These are phyloP conservation scores for Pampus argenteus DNA, from an alignment of 2,797 vertebrate species.

Conservation along the genomic window DNA sequence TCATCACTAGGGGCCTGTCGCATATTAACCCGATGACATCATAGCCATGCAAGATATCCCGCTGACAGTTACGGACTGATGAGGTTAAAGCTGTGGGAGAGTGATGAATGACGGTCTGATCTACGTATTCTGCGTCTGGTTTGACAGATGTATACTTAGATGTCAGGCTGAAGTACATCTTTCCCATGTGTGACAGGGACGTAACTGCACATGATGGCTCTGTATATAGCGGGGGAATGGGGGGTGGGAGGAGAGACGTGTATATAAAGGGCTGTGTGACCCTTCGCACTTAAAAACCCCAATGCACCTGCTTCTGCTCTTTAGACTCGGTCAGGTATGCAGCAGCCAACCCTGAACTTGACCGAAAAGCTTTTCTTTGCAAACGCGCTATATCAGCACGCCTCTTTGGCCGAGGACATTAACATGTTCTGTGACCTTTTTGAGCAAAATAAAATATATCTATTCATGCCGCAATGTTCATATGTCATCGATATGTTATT, in stretches of 20 bases:
- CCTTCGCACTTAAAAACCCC: conserved; percentile 72
- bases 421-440: conserved; percentile 62
- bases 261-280: conserved; percentile 70
- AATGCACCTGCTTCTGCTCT: conserved; percentile 77
- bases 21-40: conserved; percentile 44
- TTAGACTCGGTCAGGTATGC: conserved; percentile 62
- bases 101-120: conserved; percentile 34
- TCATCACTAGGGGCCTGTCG: conserved; percentile 17
- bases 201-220: conserved; percentile 49
- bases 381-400: conserved; percentile 46
- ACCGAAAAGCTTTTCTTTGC: conserved; percentile 55
- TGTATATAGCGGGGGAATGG: conserved; percentile 51
- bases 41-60: conserved; percentile 18
- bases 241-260: conserved; percentile 29
- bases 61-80: conserved; percentile 21
- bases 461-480: conserved; percentile 62
- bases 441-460: conserved; percentile 78
- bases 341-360: conserved; percentile 45
- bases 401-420: conserved; percentile 50
- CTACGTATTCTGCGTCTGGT: conserved; percentile 30
- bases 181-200: conserved; percentile 48
- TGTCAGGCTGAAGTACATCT: conserved; percentile 35
- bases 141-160: conserved; percentile 35
- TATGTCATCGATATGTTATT: conserved; percentile 56
- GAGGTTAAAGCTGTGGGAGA: conserved; percentile 26